Conservation (phyloP, 2,113 vertebrate genomes). For the Hylia prasina region DNA sequence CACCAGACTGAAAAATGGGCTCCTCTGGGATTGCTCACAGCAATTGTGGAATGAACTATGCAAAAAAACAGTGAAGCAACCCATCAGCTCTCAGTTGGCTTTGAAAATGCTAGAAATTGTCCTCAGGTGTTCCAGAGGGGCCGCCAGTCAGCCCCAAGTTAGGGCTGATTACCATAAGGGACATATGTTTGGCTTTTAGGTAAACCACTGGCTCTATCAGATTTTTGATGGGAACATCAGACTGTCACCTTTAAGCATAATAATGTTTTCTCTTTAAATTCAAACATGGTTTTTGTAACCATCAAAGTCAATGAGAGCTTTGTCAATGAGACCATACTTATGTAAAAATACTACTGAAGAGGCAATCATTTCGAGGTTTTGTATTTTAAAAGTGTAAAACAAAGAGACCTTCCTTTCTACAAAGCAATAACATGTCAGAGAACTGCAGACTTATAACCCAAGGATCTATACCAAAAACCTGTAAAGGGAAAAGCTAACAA, state of each 20-base stretch:
- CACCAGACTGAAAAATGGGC: background rate
- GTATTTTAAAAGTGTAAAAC: slow-evolving; percentile 1
- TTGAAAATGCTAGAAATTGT: background rate
- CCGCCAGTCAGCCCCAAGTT: background rate
- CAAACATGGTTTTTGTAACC: background rate
- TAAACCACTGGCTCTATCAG: background rate
- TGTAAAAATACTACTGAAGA: background rate
- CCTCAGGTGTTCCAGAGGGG: background rate
- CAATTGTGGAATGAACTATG: background rate
- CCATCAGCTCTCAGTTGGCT: background rate
- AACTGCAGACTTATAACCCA: background rate
- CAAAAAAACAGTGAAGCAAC: background rate
- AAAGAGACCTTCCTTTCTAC: background rate
- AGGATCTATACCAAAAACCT: slow-evolving; percentile 42
- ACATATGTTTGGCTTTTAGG: background rate
- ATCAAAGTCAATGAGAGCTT: background rate
- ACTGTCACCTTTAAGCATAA: background rate
- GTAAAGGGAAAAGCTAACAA: slow-evolving; percentile 41
- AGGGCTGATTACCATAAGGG: background rate
- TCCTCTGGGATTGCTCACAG: background rate
- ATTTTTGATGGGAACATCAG: background rate
- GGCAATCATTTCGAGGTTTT: background rate
- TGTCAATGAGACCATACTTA: background rate
- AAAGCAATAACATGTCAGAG: background rate
- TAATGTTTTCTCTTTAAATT: background rate